Percentiles rank a stretch among this genome's conserved stretches.
Evolutionary conservation across 2,888 invertebrate genomes (phyloP).

Genomic region (Ceriagrion tenellum): DNA sequence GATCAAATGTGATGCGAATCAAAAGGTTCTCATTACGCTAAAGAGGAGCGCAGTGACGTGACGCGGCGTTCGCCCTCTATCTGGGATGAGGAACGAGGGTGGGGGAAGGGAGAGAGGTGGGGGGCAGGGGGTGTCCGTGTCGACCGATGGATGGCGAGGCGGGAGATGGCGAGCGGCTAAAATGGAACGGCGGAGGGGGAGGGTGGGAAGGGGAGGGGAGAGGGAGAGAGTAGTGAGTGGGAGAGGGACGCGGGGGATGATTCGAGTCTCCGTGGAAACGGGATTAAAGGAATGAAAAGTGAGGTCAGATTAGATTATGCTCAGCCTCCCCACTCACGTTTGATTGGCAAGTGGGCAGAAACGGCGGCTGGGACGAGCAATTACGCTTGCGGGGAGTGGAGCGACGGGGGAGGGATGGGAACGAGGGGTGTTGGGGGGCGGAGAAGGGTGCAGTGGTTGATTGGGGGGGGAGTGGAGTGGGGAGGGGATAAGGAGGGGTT

Average conservation of each 20-base stretch:
- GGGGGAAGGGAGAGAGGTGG: neutral
- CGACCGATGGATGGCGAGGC: neutral
- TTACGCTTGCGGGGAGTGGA: neutral
- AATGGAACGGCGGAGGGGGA: neutral
- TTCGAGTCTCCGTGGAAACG: neutral
- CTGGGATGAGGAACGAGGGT: neutral
- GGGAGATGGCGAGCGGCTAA: neutral
- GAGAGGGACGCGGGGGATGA: neutral
- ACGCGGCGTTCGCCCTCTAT: neutral
- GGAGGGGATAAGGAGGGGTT: neutral
- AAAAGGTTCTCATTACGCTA: conserved; percentile 15
- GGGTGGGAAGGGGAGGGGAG: neutral
- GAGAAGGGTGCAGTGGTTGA: neutral
- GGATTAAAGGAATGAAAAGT: conserved; percentile 67
- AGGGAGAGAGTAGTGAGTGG: neutral
- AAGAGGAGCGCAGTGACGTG: neutral
- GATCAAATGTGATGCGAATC: conserved; percentile 19
- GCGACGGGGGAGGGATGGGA: neutral
- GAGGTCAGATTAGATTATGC: conserved; percentile 65
- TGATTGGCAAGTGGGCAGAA: conserved; percentile 59
- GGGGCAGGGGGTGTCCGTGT: neutral
- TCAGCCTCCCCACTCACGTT: conserved; percentile 63
- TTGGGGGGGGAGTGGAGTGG: neutral
- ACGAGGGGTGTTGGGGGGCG: neutral
- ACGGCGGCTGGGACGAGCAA: conserved; percentile 44